These are phyloP conservation scores for Malacoraja senta DNA, from an alignment of 2,797 vertebrate species.

Conservation along the genomic window DNA sequence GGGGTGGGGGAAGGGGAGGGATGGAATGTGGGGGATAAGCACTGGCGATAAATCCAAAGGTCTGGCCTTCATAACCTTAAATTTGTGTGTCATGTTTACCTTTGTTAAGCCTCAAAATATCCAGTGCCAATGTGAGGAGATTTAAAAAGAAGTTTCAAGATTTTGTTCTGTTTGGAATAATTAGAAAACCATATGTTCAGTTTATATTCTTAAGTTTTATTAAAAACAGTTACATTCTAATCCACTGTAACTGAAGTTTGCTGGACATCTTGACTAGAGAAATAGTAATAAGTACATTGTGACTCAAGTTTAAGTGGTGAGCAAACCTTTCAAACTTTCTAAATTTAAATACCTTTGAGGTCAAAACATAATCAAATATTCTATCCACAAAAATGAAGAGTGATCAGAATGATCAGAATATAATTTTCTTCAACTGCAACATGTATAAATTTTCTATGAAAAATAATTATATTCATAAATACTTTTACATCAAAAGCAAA, in stretches of 20 bases:
- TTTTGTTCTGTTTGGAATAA: not conserved
- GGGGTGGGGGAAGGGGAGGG: no score
- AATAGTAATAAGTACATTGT: not conserved
- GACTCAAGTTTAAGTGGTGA: no score
- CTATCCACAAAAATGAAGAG: not conserved
- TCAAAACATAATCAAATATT: not conserved
- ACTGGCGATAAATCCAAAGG: not conserved
- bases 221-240: not conserved
- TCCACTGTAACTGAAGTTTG: no score
- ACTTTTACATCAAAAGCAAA: not conserved
- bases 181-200: not conserved
- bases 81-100: not conserved
- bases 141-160: not conserved
- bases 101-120: constrained; percentile 1
- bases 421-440: not conserved
- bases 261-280: not conserved
- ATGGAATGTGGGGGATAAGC: not conserved
- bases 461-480: not conserved
- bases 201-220: not conserved
- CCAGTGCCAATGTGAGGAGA: not conserved
- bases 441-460: not conserved
- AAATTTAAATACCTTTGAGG: not conserved
- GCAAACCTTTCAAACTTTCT: not conserved
- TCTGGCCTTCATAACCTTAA: not conserved
- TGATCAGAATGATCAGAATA: not conserved